Evolutionary conservation across 2,888 invertebrate genomes (phyloP), one percentile per base, ranked within the genome.

Genomic region (Lymantria dispar): DNA sequence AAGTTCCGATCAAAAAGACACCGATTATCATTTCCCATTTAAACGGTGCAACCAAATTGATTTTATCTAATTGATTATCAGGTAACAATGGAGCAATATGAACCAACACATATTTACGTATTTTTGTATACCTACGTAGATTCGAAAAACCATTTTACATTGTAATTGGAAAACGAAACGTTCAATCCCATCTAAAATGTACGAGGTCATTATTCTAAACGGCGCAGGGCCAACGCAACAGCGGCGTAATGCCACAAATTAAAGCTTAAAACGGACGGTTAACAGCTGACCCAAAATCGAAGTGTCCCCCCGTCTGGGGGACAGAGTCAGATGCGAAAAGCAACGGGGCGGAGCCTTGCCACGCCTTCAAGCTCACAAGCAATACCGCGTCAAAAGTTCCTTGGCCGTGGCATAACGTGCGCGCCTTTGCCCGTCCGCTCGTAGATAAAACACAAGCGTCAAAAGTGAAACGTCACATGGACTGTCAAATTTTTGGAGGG

Each of bases 271-370:
- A 83, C 86, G 89, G 85, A 77, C 85, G 88, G 84, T 90, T 90
- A 90, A 88, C 90, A 88, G 87, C 89, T 90, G 89, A 90, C 90
- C 89, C 90, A 90, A 85, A 87, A 89, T 87, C 87, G 87, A 87
- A 82, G 71, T 73, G 67, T 73, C 84, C 79, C 85, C 80, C 80
- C 63, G 71, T 69, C 72, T 73, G 73, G 76, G 77, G 73, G 64
- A 70, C 64, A 64, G 71, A 67, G 74, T 83, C 83, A 83, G 82
- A 83, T 57, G 76, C 81, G 83, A 84, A 86, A 85, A 87, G 89
- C 89, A 87, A 86, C 74, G 87, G 87, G 89, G 89, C 89, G 89
- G 88, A 69, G 87, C 75, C 60, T 54, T 43, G 84, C 87, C 87
- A 78, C 89, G 87, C 88, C 88, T 83, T 73, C 83, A 68, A 76